Percentiles rank a stretch among this genome's conserved stretches.
Evolutionary conservation across 1,140 invertebrate genomes (phyloP).

Genomic region (Papilio glaucus): DNA sequence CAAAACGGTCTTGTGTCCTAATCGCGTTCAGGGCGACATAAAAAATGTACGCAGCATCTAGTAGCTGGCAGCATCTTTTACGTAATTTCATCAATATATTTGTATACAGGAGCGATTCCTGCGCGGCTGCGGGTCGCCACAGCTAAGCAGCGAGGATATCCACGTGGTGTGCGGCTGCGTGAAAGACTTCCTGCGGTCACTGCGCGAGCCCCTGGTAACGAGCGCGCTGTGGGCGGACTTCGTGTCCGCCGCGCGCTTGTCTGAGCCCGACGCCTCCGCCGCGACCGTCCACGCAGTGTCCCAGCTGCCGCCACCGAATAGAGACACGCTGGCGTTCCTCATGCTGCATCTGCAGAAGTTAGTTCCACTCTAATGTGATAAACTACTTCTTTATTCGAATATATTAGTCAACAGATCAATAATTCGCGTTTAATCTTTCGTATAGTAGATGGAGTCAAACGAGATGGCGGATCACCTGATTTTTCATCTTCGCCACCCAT

Average conservation of each 20-base stretch:
- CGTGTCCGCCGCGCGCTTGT: slow-evolving; percentile 77
- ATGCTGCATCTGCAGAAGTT: slow-evolving; percentile 90
- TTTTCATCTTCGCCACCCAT: too few relatives aligned
- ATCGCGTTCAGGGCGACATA: too few relatives aligned
- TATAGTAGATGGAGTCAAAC: too few relatives aligned
- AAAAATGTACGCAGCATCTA: too few relatives aligned
- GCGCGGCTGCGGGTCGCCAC: slow-evolving; percentile 74
- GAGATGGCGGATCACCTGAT: too few relatives aligned
- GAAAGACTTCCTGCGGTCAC: slow-evolving; percentile 92
- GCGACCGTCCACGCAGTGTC: slow-evolving; percentile 86
- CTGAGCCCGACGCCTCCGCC: slow-evolving; percentile 69
- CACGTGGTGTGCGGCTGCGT: slow-evolving; percentile 79
- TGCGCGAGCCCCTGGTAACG: slow-evolving; percentile 94
- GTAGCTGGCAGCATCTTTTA: too few relatives aligned
- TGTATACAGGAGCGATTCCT: slow-evolving; percentile 75
- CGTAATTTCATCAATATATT: too few relatives aligned
- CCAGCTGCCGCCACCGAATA: slow-evolving; percentile 91
- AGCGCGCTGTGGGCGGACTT: slow-evolving; percentile 87
- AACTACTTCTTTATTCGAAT: slow-evolving; percentile 37
- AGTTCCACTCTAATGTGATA: background rate
- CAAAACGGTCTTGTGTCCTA: too few relatives aligned
- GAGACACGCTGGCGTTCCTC: slow-evolving; percentile 93
- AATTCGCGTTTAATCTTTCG: too few relatives aligned
- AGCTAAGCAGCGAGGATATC: slow-evolving; percentile 68
- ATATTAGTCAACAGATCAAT: too few relatives aligned